Conservation (phyloP, 37 sponge, comb jelly and placozoan genomes). For the Oopsacas minuta region DNA sequence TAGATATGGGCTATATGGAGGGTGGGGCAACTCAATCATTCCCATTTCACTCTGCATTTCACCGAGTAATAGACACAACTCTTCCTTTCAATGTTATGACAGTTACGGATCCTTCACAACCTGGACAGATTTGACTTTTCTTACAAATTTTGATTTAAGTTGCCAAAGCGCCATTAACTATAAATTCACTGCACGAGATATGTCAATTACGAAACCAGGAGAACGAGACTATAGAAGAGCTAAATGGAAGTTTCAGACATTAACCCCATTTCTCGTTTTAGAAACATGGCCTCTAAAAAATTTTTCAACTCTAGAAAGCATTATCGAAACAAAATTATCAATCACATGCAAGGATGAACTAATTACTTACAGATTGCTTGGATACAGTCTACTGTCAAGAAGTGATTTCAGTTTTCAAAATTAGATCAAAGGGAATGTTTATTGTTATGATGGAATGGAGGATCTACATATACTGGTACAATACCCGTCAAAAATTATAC, state of each 20-base stretch:
- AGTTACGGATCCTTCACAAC: neutral
- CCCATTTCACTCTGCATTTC: no score
- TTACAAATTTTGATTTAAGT: neutral
- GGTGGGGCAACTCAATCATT: no score
- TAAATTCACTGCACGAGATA: neutral
- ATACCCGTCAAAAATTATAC: neutral
- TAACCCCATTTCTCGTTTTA: neutral
- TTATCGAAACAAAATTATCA: neutral
- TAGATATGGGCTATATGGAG: no score
- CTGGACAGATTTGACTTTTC: neutral
- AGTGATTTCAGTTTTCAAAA: neutral
- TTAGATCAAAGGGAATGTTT: neutral
- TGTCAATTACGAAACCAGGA: neutral
- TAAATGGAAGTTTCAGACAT: neutral
- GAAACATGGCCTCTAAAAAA: neutral
- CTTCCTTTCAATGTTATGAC: neutral
- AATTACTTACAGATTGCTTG: neutral
- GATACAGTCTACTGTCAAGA: neutral
- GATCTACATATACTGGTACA: neutral
- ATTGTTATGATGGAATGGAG: neutral
- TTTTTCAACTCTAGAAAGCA: no score
- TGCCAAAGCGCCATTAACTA: neutral
- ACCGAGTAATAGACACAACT: neutral
- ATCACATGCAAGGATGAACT: neutral
- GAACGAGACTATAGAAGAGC: neutral